Base-by-base conservation (phyloP, 2,888 invertebrate genomes). In the Tetrapedia diversipes region DNA sequence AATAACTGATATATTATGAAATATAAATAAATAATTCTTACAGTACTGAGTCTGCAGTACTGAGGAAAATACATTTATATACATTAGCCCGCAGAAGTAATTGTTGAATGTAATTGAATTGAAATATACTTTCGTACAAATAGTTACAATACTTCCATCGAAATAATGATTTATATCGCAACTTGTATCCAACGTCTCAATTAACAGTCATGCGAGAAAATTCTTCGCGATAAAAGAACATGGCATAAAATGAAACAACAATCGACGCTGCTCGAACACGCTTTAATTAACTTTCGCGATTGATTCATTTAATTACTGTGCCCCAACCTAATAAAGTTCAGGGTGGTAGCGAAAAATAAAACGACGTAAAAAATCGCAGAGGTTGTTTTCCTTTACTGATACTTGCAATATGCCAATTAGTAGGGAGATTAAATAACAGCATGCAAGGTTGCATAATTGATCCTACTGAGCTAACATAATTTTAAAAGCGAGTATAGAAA, bases 211-310 rank as follows among this genome's bases (percentile, higher is more conserved):
- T 16, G 2, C 11, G 16, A n/a, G 16, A 47, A 34, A 47, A 16
- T 24, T 34, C 10, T 7, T 69, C 45, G 22, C 0, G 6, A 19
- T 22, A 19, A n/a, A 51, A 34, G 19, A 19, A 34, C 22, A 27
- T 22, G 1, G 7, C 11, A 11, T 10, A 1, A 57, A 24, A 22
- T 14, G 16, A 37, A 37, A 47, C 37, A 66, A 37, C 10, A 47
- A 56, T 56, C 7, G 16, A 37, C 7, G 24, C 19, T 14, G 37
- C 11, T 24, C 10, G 19, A 11, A 11, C 16, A 3, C 10, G 22
- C 45, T 57, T 64, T 45, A 65, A 56, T 56, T 45, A 56, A 19
- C 32, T 47, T 24, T 6, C 14, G 22, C 47, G 14, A 47, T 47
- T 16, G 47, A 6, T 8, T 34, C 45, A 24, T n/a, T n/a, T 11